phyloP scores from a whole-genome alignment of 2,888 invertebrate species.

The Tetropium fuscum region DNA sequence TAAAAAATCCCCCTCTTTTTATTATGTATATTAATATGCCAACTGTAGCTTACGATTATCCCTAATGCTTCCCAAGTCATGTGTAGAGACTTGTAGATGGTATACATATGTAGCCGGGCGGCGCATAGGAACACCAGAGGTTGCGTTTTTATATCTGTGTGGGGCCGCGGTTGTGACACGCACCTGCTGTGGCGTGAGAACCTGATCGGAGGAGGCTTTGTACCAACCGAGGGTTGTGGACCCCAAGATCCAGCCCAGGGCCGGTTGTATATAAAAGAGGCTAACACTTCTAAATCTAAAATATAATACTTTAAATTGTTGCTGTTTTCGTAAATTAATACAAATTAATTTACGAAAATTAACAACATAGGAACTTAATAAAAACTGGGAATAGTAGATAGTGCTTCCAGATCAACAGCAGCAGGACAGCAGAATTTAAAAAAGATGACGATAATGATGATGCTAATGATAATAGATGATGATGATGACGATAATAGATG shows the following conservation, averaged over 20 bases:
- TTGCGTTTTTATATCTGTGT: conserved; percentile 31
- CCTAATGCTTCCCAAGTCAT: conserved; percentile 18
- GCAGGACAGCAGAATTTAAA: too few species aligned
- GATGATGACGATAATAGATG: too few species aligned
- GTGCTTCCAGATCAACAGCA: too few species aligned
- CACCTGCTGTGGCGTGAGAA: conserved; percentile 35
- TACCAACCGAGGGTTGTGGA: conserved; percentile 25
- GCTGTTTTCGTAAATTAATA: too few species aligned
- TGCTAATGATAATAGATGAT: too few species aligned
- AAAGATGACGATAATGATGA: too few species aligned
- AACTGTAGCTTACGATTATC: conserved; percentile 18
- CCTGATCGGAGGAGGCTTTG: conserved; percentile 17
- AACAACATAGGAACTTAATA: too few species aligned
- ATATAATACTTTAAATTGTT: too few species aligned
- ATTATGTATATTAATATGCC: conserved; percentile 12
- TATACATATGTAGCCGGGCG: conserved; percentile 30
- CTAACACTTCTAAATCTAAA: background rate
- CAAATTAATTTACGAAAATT: too few species aligned
- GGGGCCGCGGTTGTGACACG: conserved; percentile 32
- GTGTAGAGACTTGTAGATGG: conserved; percentile 28
- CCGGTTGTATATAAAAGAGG: conserved; percentile 3
- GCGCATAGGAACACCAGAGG: conserved; percentile 22
- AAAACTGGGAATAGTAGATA: too few species aligned
- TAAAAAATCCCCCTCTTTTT: conserved; percentile 14
- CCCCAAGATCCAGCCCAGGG: conserved; percentile 10